phyloP scores from a whole-genome alignment of 2,888 invertebrate species.

The Laothoe populi region DNA sequence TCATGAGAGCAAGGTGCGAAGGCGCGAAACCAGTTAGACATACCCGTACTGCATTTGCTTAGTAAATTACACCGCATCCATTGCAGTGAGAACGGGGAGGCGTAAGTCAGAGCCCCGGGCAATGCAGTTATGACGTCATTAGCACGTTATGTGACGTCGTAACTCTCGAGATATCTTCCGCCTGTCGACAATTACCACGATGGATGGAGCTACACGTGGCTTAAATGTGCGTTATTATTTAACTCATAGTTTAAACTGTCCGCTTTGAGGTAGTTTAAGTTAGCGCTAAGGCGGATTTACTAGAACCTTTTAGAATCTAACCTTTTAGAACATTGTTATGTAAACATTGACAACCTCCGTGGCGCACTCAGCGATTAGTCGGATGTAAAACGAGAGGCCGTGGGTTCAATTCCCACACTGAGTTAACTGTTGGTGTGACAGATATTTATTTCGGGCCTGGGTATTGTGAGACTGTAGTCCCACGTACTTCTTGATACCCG shows the following conservation, averaged over 20 bases:
- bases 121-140: slow-evolving; percentile 83
- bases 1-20: slow-evolving; percentile 33
- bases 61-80: slow-evolving; percentile 66
- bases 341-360: too few relatives aligned
- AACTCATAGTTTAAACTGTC: slow-evolving; percentile 46
- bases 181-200: slow-evolving; percentile 78
- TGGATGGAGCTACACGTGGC: slow-evolving; percentile 70
- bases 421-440: too few relatives aligned
- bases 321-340: neutral
- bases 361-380: too few relatives aligned
- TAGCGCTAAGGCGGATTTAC: slow-evolving; percentile 34
- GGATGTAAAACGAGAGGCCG: too few relatives aligned
- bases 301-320: neutral
- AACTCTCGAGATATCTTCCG: slow-evolving; percentile 78
- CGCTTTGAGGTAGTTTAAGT: slow-evolving; percentile 30
- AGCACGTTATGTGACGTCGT: slow-evolving; percentile 80
- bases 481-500: too few relatives aligned
- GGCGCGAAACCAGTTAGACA: slow-evolving; percentile 54
- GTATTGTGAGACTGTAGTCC: too few relatives aligned
- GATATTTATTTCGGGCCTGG: too few relatives aligned
- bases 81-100: slow-evolving; percentile 48
- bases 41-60: slow-evolving; percentile 49
- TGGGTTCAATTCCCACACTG: too few relatives aligned
- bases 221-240: slow-evolving; percentile 67
- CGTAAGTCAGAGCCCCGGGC: slow-evolving; percentile 65